phyloP scores from a whole-genome alignment of 2,888 invertebrate species.

The Nematopogon swammerdamellus region DNA sequence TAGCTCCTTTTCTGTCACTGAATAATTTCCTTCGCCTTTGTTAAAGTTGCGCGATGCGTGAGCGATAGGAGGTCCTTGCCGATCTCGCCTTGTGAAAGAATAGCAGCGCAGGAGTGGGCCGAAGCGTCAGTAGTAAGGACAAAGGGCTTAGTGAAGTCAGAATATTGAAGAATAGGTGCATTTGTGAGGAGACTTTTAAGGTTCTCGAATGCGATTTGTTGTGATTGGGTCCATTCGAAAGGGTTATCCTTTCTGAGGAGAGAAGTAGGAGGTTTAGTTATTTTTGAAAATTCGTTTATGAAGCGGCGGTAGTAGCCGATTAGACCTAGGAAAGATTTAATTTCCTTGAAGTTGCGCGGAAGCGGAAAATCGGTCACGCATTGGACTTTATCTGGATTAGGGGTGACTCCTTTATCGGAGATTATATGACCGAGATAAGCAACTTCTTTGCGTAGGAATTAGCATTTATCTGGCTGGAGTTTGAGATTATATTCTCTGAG shows the following conservation, averaged over 20 bases:
- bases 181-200: constrained; percentile 4
- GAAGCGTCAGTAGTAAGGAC: constrained; percentile 18
- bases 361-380: constrained; percentile 12
- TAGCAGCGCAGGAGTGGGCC: constrained; percentile 14
- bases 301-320: constrained; percentile 19
- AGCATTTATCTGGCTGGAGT: constrained; percentile 14
- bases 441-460: constrained; percentile 12
- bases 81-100: constrained; percentile 13
- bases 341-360: constrained; percentile 11
- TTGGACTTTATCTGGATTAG: constrained; percentile 13
- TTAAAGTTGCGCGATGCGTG: constrained; percentile 17
- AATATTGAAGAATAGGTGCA: constrained; percentile 14
- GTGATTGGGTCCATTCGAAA: neutral
- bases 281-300: constrained; percentile 14
- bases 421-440: constrained; percentile 14
- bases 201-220: constrained; percentile 5
- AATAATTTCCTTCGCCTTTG: constrained; percentile 15
- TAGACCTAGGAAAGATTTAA: constrained; percentile 17
- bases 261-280: constrained; percentile 6
- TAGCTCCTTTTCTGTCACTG: constrained; percentile 17
- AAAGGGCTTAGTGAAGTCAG: constrained; percentile 18
- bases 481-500: constrained; percentile 10
- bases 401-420: constrained; percentile 10
- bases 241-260: constrained; percentile 4
- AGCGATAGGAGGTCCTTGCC: constrained; percentile 16